Evolutionary conservation across 2,797 vertebrate species (phyloP), one percentile per base, ranked within the genome.

Genomic region (Anguilla pacifica): DNA sequence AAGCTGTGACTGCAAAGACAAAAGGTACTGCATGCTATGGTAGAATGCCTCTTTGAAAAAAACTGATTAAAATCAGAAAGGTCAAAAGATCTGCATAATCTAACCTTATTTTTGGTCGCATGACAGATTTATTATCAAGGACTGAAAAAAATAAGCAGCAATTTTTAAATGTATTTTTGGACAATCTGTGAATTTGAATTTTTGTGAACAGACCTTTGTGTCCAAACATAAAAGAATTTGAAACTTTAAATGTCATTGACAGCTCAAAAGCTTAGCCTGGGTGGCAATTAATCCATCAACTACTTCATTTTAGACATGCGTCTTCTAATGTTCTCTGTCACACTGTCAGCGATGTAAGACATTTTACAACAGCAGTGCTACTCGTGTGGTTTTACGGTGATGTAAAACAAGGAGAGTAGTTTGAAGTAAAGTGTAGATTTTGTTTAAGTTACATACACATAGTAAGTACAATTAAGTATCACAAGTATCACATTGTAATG

Each of bases 1-100:
- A 79, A 61, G 9, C 74, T 13, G 55, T 39, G 77, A 81, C 74
- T 57, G 86, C 19, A n/a, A 86, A 81, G 31, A 81, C 31, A 79
- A 61, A 81, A 17, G 64, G 83, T 86, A 81, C 70, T 70, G 67
- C 28, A n/a, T 10, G n/a, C 28, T 17, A 70, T 67, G 25, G 19
- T 31, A 70, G 9, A 10, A 9, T 28, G 13, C n/a, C 13, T 3
- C 5, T 5, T 1, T 25, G 3, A 64, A 64, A 64, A 64, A 25
- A 64, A 5, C 61, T 22, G 25, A 19, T 19, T 64, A 7, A 64
- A 2, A 64, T 25, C 25, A 22, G 61, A 64, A 25, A n/a, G 61
- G 61, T 64, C 19, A 64, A 64, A n/a, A 64, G 22, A 64, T 61
- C 17, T 19, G 22, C 59, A 61, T 61, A 15, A 61, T 64, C 17